A percentile compares a stretch with the other conserved stretches of the same genome.
These are phyloP conservation scores for Scophthalmus maximus DNA, from an alignment of 2,113 vertebrate species.

Conservation along the genomic window DNA sequence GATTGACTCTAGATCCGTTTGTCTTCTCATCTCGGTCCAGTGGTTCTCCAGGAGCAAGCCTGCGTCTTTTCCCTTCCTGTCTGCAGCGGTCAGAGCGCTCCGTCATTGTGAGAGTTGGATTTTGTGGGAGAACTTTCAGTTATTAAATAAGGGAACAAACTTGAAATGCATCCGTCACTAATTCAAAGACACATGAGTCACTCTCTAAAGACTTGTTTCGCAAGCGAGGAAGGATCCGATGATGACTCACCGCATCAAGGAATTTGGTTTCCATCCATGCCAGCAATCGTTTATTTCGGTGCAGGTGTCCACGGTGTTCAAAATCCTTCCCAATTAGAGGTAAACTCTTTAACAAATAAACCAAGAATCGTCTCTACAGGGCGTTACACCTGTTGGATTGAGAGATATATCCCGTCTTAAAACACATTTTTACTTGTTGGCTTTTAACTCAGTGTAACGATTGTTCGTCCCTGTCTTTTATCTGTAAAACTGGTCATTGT, in stretches of 20 bases:
- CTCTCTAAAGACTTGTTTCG: constrained; percentile 29
- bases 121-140: constrained; percentile 13
- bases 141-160: constrained; percentile 12
- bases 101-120: background rate
- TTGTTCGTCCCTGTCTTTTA: too few relatives aligned
- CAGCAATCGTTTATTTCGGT: constrained; percentile 21
- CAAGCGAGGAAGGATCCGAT: background rate
- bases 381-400: background rate
- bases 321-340: constrained; percentile 20
- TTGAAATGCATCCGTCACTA: constrained; percentile 19
- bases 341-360: constrained; percentile 27
- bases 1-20: constrained; percentile 57
- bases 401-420: too few relatives aligned
- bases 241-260: constrained; percentile 37
- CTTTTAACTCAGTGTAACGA: too few relatives aligned
- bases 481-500: too few relatives aligned
- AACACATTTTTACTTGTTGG: too few relatives aligned
- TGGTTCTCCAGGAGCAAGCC: constrained; percentile 9
- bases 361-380: constrained; percentile 5
- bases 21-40: constrained; percentile 37
- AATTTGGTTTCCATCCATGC: constrained; percentile 21
- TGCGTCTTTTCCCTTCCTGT: background rate
- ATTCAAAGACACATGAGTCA: constrained; percentile 39
- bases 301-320: constrained; percentile 29
- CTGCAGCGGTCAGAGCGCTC: constrained; percentile 13